Evolutionary conservation across 2,113 vertebrate species (phyloP).

Genomic region (Hiodon tergisus): DNA sequence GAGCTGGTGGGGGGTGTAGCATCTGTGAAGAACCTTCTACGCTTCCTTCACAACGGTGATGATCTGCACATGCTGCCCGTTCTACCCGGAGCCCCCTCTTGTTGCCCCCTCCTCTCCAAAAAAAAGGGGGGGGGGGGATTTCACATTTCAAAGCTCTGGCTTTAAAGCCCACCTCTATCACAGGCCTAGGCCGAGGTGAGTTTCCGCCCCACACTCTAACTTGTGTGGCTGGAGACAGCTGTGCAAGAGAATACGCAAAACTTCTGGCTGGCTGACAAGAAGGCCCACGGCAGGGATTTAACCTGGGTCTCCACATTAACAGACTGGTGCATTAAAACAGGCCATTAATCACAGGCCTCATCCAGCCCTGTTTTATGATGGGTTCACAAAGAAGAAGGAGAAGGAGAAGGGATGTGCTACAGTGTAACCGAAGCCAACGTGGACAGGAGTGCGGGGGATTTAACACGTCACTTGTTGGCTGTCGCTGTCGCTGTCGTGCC

Average conservation of each 20-base stretch:
- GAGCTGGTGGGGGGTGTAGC: neutral
- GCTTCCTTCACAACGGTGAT: neutral
- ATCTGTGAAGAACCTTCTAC: neutral
- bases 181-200: neutral
- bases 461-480: neutral
- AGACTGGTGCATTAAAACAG: slow-evolving; percentile 48
- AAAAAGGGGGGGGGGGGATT: neutral
- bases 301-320: slow-evolving; percentile 31
- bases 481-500: neutral
- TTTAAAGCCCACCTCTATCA: neutral
- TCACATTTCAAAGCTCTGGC: slow-evolving; percentile 1
- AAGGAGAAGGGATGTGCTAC: slow-evolving; percentile 8
- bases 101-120: neutral
- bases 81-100: neutral
- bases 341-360: slow-evolving; percentile 47
- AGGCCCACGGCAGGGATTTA: slow-evolving; percentile 25
- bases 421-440: slow-evolving; percentile 1
- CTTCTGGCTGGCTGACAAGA: slow-evolving; percentile 4
- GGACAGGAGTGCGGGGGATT: neutral
- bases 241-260: slow-evolving; percentile 21
- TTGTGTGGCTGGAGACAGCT: slow-evolving; percentile 9
- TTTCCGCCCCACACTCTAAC: neutral
- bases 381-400: slow-evolving; percentile 18
- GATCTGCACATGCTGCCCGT: neutral
- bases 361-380: slow-evolving; percentile 33